Evolutionary conservation across 2,888 invertebrate genomes (phyloP), one percentile per base, ranked within the genome.

Genomic region (Hirtodrosophila confusa): DNA sequence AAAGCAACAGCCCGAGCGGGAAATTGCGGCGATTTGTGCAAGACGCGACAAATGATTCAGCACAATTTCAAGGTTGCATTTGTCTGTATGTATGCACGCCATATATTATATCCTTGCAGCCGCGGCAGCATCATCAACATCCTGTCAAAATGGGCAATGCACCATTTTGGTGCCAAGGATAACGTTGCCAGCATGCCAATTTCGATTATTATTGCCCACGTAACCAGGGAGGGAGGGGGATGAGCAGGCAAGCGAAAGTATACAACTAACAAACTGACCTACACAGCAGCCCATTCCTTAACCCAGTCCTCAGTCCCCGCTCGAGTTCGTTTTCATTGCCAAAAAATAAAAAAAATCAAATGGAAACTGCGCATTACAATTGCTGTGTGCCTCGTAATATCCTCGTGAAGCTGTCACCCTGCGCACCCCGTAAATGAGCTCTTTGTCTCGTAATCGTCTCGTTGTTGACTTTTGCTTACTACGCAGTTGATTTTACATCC

Each of bases 401-500:
- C 17, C 56, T 31, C 48, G 11, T 5, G 17, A 12, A 40, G 17
- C 27, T 31, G 27, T 29, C 9, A 2, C 43, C 8, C 36, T 10
- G 12, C 10, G 9, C 6, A 23, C 37, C 24, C 61, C 49, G 4
- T 27, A 33, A 54, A 61, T 37, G 24, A 61, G 41, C 58, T 56
- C 69, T 63, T 62, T 50, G 68, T 69, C 53, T 65, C 48, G 47
- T 40, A 41, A 40, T 62, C 41, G 62, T 65, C 58, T 57, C 69
- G 61, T 37, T 74, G 74, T 70, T 83, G 86, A 86, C 75, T 86
- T 72, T 83, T 80, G 83, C 58, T 69, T 78, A 86, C 86, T 84
- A 86, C 83, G 83, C 83, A 84, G 86, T 84, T 79, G 80, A 80
- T 82, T 85, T 76, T 75, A 69, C 75, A 85, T 82, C 77, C 70